These are phyloP conservation scores for Mustela erminea DNA, from an alignment of 2,797 vertebrate genomes.

Conservation along the genomic window DNA sequence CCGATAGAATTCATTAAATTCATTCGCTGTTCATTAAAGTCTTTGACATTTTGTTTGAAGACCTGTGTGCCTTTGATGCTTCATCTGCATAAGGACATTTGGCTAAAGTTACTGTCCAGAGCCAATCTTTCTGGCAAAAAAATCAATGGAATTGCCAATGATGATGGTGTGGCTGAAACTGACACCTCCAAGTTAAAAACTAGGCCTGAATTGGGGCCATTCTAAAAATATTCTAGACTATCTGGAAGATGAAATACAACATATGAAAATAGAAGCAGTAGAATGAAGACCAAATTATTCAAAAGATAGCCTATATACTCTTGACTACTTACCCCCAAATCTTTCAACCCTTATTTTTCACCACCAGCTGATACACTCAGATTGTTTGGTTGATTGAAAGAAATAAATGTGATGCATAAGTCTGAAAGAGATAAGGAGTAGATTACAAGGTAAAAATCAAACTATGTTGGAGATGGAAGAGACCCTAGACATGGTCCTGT, in stretches of 20 bases:
- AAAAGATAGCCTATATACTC: background rate
- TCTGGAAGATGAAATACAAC: background rate
- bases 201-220: background rate
- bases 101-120: background rate
- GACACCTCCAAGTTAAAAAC: background rate
- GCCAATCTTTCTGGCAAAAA: background rate
- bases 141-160: background rate
- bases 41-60: conserved; percentile 35
- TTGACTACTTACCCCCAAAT: background rate
- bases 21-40: background rate
- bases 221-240: background rate
- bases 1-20: background rate
- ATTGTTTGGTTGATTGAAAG: background rate
- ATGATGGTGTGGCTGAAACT: background rate
- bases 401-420: background rate
- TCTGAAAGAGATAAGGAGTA: background rate
- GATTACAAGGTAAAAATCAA: conserved; percentile 13
- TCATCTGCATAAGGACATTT: background rate
- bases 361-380: background rate
- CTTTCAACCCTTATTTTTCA: background rate
- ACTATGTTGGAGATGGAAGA: background rate
- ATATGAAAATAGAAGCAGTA: background rate
- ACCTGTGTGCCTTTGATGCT: background rate
- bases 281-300: background rate
- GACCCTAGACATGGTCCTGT: background rate